These are phyloP conservation scores for Recurvirostra avosetta DNA, from an alignment of 2,113 vertebrate genomes.

Conservation along the genomic window DNA sequence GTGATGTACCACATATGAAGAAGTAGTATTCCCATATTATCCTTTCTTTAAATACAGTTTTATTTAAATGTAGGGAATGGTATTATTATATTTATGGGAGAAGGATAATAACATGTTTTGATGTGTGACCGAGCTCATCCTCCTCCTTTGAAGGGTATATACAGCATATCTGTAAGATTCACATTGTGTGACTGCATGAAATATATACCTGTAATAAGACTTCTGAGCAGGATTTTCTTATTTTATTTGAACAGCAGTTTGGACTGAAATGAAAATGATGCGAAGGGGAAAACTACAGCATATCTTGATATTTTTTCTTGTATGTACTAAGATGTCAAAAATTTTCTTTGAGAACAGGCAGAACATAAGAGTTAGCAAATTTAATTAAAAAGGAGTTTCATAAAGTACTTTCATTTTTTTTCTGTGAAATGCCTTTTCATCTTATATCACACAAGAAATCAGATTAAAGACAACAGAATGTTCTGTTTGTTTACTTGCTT, in stretches of 20 bases:
- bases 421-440: background rate
- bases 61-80: background rate
- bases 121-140: background rate
- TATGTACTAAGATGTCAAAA: background rate
- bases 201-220: slow-evolving; percentile 12
- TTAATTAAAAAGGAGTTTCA: background rate
- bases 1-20: background rate
- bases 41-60: slow-evolving; percentile 18
- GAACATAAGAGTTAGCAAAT: background rate
- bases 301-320: background rate
- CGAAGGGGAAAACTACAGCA: background rate
- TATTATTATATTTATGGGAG: background rate
- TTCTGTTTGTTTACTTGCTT: slow-evolving; percentile 11
- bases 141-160: background rate
- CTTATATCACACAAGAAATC: background rate
- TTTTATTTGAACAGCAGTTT: slow-evolving; percentile 19
- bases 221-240: slow-evolving; percentile 30
- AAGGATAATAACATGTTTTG: background rate
- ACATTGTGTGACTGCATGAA: slow-evolving; percentile 4
- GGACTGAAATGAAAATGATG: slow-evolving; percentile 22
- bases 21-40: background rate
- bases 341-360: background rate
- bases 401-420: background rate
- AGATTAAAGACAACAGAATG: slow-evolving; percentile 1
- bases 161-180: slow-evolving; percentile 4